Evolutionary conservation across 2,113 vertebrate genomes (phyloP).

Genomic region (Promerops cafer): DNA sequence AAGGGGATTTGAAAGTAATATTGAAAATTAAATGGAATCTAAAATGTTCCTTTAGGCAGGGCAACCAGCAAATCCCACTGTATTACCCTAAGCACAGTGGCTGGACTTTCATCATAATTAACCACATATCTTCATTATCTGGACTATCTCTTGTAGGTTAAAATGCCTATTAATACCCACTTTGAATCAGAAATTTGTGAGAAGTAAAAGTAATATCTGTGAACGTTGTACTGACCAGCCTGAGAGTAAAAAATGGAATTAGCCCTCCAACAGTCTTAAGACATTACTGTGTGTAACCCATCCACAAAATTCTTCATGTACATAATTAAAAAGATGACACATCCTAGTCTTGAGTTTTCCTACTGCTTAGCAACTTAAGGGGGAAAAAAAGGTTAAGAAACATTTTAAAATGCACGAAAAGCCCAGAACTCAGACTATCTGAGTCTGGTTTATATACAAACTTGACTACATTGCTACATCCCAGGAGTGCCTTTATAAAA

Average conservation of each 20-base stretch:
- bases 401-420: neutral
- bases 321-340: neutral
- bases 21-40: slow-evolving; percentile 41
- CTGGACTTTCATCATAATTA: slow-evolving; percentile 21
- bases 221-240: neutral
- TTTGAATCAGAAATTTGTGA: neutral
- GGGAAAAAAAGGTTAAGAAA: neutral
- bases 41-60: slow-evolving; percentile 32
- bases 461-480: neutral
- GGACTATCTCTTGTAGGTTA: neutral
- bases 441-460: neutral
- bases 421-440: neutral
- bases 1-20: slow-evolving; percentile 43
- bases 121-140: slow-evolving; percentile 2
- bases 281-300: neutral
- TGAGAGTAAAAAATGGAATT: neutral
- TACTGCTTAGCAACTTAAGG: neutral
- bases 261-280: neutral
- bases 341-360: neutral
- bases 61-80: neutral
- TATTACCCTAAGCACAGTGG: neutral
- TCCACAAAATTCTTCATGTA: neutral
- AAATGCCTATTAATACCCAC: slow-evolving; percentile 6
- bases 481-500: neutral
- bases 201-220: neutral